phyloP scores from a whole-genome alignment of 2,797 vertebrate species.

The Lutjanus campechanus region DNA sequence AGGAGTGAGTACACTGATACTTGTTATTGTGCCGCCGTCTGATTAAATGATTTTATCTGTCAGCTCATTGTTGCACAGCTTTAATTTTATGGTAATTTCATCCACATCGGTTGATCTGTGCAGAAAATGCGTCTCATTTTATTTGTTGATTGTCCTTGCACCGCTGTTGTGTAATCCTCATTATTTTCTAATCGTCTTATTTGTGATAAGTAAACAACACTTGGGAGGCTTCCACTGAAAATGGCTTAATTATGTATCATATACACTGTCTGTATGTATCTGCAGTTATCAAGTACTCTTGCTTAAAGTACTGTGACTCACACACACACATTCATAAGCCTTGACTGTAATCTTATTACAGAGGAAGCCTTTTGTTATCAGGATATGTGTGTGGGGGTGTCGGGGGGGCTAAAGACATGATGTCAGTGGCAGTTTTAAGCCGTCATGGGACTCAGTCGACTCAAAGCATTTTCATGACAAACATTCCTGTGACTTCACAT shows the following conservation, averaged over 20 bases:
- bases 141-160: neutral
- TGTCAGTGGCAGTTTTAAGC: conserved; percentile 54
- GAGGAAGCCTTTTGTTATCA: conserved; percentile 41
- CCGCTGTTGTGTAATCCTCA: neutral
- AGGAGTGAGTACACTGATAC: conserved; percentile 82
- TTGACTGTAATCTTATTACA: conserved; percentile 45
- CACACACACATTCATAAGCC: conserved; percentile 10
- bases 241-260: neutral
- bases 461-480: conserved; percentile 43
- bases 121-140: neutral
- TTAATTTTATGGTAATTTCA: neutral
- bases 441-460: conserved; percentile 44
- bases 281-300: neutral
- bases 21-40: neutral
- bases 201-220: neutral
- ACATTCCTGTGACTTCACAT: conserved; percentile 28
- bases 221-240: neutral
- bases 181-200: neutral
- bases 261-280: neutral
- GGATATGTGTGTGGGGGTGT: conserved; percentile 16
- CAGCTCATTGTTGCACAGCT: neutral
- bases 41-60: neutral
- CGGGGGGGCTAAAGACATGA: conserved; percentile 31
- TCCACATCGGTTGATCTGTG: neutral
- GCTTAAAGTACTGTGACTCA: conserved; percentile 23